Conservation (phyloP, 2,797 vertebrate genomes). For the Champsocephalus gunnari region DNA sequence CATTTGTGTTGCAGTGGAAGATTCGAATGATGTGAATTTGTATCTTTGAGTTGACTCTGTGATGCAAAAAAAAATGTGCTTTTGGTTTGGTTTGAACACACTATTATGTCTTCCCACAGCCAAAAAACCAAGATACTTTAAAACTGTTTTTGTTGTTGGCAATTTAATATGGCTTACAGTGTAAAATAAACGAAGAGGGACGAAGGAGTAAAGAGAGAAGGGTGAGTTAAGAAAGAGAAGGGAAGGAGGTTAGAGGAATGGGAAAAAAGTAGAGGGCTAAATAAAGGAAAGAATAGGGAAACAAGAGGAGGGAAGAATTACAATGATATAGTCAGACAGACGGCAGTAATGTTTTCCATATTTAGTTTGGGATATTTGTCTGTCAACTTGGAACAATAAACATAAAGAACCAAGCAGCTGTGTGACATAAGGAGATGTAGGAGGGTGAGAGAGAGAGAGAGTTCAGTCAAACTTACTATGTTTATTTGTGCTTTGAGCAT, state of each 20-base stretch:
- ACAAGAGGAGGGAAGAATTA: background rate
- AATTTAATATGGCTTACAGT: no score
- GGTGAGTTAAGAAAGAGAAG: background rate
- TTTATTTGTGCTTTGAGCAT: no score
- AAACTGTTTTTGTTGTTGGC: no score
- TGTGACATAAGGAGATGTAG: slow-evolving; percentile 61
- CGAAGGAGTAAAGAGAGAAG: background rate
- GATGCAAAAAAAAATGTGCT: no score
- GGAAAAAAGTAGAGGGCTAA: background rate
- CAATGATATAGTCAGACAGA: slow-evolving; percentile 36
- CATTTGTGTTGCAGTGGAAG: no score
- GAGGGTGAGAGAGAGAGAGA: slow-evolving; percentile 24
- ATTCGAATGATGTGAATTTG: no score
- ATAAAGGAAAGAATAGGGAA: background rate
- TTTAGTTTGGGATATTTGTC: slow-evolving; percentile 50
- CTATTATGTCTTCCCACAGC: no score
- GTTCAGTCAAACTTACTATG: no score
- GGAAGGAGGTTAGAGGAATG: background rate
- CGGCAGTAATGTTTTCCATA: slow-evolving; percentile 54
- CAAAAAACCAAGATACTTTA: no score
- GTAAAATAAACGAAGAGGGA: background rate
- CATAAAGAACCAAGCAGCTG: slow-evolving; percentile 70
- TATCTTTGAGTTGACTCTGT: no score
- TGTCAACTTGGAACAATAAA: slow-evolving; percentile 63
- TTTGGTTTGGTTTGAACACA: no score